Evolutionary conservation across 1,140 invertebrate species (phyloP), one percentile per base, ranked within the genome.

Genomic region (Nasonia giraulti): DNA sequence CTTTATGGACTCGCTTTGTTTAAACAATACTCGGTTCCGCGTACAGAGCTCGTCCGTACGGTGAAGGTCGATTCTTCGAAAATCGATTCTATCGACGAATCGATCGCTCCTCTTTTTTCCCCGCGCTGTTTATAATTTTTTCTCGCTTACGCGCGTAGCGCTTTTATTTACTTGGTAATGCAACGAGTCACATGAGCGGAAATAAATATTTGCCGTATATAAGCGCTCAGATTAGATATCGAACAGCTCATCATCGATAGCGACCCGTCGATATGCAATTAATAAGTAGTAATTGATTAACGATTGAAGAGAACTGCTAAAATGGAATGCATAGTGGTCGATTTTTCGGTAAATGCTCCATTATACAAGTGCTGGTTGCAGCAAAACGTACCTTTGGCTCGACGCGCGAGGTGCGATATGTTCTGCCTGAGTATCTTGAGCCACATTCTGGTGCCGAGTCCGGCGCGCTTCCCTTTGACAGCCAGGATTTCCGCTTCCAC

Each of bases 381-480:
- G 33, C 33, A 6, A 44, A 5, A 55, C 50, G 62, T 89, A 93
- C 92, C 91, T 90, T 91, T 92, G 44, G 89, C 89, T 80, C 91
- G 88, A 6, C 92, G 90, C 47, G 92, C 88, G 20, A 93, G 80
- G 50, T 92, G 90, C 1, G 90, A 89, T 81, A 93, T 88, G 83
- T 93, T 93, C 75, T 92, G 91, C 66, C 91, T 87, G 2, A 93
- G 80, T 55, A 93, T 89, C 85, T 92, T 93, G 10, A 93, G 88
- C 92, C 92, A 93, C 92, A 93, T 93, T 71, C 87, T 90, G n/a
- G 87, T 86, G 14, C 87, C 84, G n/a, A 80, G 62, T 37, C 71
- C 79, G 31, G 55, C 17, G 31, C 79, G 66, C 40, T 80, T 85
- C 55, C 77, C 73, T 62, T 85, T 84, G 80, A 84, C 75, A 7